Evolutionary conservation across 2,888 invertebrate genomes (phyloP).

Genomic region (Parthenolecanium corni): DNA sequence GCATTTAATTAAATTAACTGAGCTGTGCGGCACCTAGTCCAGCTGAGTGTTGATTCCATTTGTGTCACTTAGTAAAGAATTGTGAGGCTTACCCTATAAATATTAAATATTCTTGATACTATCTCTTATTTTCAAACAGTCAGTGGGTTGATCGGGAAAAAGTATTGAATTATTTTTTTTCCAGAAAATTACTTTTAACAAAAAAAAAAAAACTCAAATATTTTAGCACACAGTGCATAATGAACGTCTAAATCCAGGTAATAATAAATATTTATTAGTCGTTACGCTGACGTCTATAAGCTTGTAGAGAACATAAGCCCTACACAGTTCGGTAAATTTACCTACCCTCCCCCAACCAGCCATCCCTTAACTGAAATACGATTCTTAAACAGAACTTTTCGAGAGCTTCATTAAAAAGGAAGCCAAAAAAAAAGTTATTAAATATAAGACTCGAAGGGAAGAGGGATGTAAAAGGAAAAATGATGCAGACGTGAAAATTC

Average conservation of each 20-base stretch:
- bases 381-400: conserved; percentile 9
- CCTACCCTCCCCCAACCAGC: neutral
- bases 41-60: too few species aligned
- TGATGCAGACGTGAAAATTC: neutral
- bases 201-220: neutral
- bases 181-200: neutral
- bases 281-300: conserved; percentile 1
- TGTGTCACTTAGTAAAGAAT: too few species aligned
- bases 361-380: neutral
- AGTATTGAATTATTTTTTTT: neutral
- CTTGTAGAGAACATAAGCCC: conserved; percentile 1
- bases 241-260: neutral
- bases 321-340: neutral
- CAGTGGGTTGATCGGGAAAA: too few species aligned
- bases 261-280: conserved; percentile 21
- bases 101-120: too few species aligned
- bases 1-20: too few species aligned
- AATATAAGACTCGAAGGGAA: neutral
- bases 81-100: too few species aligned
- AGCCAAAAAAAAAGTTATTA: neutral
- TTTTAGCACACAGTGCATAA: neutral
- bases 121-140: too few species aligned
- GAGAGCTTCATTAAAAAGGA: conserved; percentile 19
- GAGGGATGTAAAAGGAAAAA: neutral
- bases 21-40: too few species aligned